A percentile compares a stretch with the other conserved stretches of the same genome.
Conservation (phyloP, 2,113 vertebrate species). For the Nannobrachium achirus region DNA sequence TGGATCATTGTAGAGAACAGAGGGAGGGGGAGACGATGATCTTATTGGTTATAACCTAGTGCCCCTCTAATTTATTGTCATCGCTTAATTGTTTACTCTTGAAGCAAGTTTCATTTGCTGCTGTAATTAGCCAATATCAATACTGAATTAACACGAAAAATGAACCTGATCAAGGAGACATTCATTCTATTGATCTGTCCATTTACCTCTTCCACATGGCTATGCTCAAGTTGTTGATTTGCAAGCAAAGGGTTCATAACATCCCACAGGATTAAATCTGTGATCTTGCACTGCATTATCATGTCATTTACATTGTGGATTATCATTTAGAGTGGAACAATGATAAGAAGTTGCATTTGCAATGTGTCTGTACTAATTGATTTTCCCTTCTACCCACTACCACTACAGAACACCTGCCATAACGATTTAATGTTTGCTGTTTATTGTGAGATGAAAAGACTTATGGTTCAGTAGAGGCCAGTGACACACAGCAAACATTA, state of each 20-base stretch:
- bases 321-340: neutral
- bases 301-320: too few relatives aligned
- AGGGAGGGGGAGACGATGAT: conserved; percentile 29
- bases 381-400: too few relatives aligned
- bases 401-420: too few relatives aligned
- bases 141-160: conserved; percentile 40
- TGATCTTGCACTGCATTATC: conserved; percentile 1
- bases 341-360: neutral
- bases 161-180: too few relatives aligned
- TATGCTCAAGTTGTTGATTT: neutral
- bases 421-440: too few relatives aligned
- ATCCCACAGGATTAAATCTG: neutral
- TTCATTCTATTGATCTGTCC: too few relatives aligned
- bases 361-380: too few relatives aligned
- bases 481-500: neutral
- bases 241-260: neutral
- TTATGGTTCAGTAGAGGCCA: too few relatives aligned
- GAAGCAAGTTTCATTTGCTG: conserved; percentile 50
- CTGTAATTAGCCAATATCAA: conserved; percentile 50
- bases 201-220: neutral
- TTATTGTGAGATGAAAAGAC: too few relatives aligned
- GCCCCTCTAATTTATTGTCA: conserved; percentile 38
- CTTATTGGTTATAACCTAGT: neutral
- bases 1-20: neutral
- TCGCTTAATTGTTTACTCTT: conserved; percentile 48